These are phyloP conservation scores for Plagodis dolabraria DNA, from an alignment of 2,888 invertebrate species.

Conservation along the genomic window DNA sequence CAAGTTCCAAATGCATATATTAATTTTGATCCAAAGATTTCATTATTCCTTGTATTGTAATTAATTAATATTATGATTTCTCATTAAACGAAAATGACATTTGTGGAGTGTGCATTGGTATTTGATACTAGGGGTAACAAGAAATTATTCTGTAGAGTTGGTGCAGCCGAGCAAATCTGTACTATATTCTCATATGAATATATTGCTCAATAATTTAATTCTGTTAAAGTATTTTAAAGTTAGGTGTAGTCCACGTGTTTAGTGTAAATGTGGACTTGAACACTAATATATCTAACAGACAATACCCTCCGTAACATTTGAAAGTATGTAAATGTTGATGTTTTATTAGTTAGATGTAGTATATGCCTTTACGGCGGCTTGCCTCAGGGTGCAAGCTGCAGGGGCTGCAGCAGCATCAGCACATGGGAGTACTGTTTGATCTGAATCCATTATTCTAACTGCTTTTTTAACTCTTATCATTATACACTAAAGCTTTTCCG, in stretches of 20 bases:
- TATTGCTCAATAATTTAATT: constrained; percentile 84
- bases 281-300: constrained; percentile 82
- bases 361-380: constrained; percentile 74
- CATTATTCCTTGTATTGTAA: constrained; percentile 65
- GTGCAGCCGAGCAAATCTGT: constrained; percentile 84
- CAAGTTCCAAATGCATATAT: constrained; percentile 80
- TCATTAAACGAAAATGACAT: constrained; percentile 76
- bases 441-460: constrained; percentile 64
- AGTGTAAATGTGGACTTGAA: constrained; percentile 71
- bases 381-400: constrained; percentile 63
- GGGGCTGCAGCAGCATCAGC: constrained; percentile 66
- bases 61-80: constrained; percentile 56
- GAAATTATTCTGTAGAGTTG: constrained; percentile 78
- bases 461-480: constrained; percentile 40
- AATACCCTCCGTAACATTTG: constrained; percentile 81
- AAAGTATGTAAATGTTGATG: constrained; percentile 72
- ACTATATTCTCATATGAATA: constrained; percentile 81
- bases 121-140: constrained; percentile 76
- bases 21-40: constrained; percentile 83
- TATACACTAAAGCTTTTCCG: constrained; percentile 26
- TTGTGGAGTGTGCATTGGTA: constrained; percentile 82
- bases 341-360: constrained; percentile 82
- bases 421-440: constrained; percentile 50
- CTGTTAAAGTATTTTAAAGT: constrained; percentile 81
- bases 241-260: constrained; percentile 78